A percentile compares a stretch with the other conserved stretches of the same genome.
Conservation (phyloP, 2,797 vertebrate species). For the Chrysocyon brachyurus region DNA sequence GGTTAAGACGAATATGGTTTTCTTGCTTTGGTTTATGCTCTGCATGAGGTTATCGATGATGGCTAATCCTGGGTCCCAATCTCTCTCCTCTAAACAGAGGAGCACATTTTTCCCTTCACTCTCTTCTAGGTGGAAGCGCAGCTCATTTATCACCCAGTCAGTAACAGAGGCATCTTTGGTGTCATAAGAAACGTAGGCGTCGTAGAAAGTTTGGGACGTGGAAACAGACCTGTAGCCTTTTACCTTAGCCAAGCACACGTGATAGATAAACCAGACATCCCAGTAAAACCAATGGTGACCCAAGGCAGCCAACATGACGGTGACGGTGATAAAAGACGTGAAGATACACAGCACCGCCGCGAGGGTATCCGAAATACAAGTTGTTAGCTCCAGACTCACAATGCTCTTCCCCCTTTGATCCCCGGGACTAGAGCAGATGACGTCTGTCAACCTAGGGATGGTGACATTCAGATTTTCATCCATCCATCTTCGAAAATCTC, state of each 20-base stretch:
- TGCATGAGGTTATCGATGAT: conserved; percentile 91
- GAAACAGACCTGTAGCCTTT: conserved; percentile 86
- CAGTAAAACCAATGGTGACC: conserved; percentile 91
- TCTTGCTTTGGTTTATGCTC: conserved; percentile 91
- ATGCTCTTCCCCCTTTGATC: conserved; percentile 78
- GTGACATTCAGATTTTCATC: conserved; percentile 81
- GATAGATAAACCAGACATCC: conserved; percentile 89
- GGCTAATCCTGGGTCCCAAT: conserved; percentile 89
- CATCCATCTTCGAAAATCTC: conserved; percentile 91
- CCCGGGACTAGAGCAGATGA: conserved; percentile 86
- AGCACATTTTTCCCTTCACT: conserved; percentile 84
- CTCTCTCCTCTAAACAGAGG: conserved; percentile 92
- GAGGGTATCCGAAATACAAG: conserved; percentile 87
- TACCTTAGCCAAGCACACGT: conserved; percentile 87
- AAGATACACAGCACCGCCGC: conserved; percentile 85
- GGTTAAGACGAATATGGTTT: conserved; percentile 90
- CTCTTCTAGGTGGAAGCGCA: conserved; percentile 90
- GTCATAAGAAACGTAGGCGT: conserved; percentile 91
- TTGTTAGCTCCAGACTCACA: conserved; percentile 86
- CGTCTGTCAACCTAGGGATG: conserved; percentile 87
- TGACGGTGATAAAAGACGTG: conserved; percentile 84
- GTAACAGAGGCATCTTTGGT: conserved; percentile 89
- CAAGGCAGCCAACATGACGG: conserved; percentile 85
- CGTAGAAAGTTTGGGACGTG: conserved; percentile 85
- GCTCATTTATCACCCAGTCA: conserved; percentile 90